Conservation (phyloP, 2,888 invertebrate species). For the Macropis europaea region DNA sequence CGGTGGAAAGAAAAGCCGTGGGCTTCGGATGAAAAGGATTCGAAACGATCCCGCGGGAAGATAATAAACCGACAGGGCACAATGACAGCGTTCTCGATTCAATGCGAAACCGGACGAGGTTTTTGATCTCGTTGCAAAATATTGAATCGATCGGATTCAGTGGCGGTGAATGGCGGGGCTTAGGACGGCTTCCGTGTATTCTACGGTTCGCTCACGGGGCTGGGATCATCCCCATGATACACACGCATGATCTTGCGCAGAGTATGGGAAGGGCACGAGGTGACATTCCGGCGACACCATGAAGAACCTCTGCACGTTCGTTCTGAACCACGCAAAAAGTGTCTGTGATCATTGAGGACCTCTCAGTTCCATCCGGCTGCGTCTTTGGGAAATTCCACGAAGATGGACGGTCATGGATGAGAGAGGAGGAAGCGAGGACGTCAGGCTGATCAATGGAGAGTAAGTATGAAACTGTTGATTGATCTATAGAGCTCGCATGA, state of each 20-base stretch:
- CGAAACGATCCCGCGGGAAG: conserved; percentile 16
- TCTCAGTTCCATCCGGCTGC: background rate
- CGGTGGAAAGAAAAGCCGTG: background rate
- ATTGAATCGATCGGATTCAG: conserved; percentile 68
- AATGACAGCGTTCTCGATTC: conserved; percentile 39
- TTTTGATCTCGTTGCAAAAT: conserved; percentile 67
- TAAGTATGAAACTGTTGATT: conserved; percentile 22
- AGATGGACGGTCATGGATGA: conserved; percentile 9
- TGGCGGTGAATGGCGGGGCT: conserved; percentile 66
- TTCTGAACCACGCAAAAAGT: background rate
- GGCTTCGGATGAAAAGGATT: background rate
- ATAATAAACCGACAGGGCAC: conserved; percentile 45
- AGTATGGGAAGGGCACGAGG: conserved; percentile 37
- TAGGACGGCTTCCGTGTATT: conserved; percentile 55
- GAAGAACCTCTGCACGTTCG: conserved; percentile 21
- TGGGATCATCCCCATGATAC: conserved; percentile 44
- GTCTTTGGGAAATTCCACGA: background rate
- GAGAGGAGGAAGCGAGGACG: background rate
- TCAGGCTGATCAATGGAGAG: conserved; percentile 29
- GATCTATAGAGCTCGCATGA: conserved; percentile 1
- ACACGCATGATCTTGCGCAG: conserved; percentile 34
- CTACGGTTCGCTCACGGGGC: conserved; percentile 29
- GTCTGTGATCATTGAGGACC: background rate
- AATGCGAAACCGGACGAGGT: conserved; percentile 34
- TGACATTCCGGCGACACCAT: conserved; percentile 48